Evolutionary conservation across 1,140 invertebrate species (phyloP).

Genomic region (Catajapyx aquilonaris): DNA sequence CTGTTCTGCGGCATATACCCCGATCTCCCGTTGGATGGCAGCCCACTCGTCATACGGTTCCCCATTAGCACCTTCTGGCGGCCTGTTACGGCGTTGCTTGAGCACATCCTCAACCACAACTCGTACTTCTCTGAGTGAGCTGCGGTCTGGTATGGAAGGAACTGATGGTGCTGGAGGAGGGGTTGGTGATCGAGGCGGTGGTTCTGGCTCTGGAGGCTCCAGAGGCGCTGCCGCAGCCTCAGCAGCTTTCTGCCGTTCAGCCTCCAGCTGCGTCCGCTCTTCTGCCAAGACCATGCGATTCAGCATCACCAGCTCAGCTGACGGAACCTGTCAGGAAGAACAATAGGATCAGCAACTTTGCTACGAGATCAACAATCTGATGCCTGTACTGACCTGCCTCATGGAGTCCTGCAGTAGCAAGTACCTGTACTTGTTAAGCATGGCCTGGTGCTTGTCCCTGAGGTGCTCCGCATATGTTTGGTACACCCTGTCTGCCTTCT

Average conservation of each 20-base stretch:
- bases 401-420: conserved; percentile 64
- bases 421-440: conserved; percentile 57
- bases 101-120: conserved; percentile 11
- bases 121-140: conserved; percentile 13
- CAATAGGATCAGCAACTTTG: not conserved
- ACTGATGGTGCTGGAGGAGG: not conserved
- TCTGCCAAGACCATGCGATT: conserved; percentile 44
- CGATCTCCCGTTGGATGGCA: conserved; percentile 41
- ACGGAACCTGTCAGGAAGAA: conserved; percentile 28
- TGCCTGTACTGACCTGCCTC: conserved; percentile 11
- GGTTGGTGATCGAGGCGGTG: not conserved
- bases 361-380: conserved; percentile 3
- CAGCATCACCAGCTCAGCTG: conserved; percentile 49
- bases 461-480: conserved; percentile 47
- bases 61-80: conserved; percentile 5
- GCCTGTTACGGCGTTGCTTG: conserved; percentile 8
- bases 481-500: conserved; percentile 53
- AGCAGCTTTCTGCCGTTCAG: conserved; percentile 20
- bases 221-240: conserved; percentile 15
- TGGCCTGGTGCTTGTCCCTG: conserved; percentile 45
- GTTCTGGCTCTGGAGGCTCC: not conserved
- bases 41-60: conserved; percentile 38
- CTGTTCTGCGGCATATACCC: conserved; percentile 20
- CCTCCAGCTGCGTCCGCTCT: conserved; percentile 34
- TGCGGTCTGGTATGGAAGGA: no score